Conservation (phyloP, 2,797 vertebrate species). For the Semaprochilodus insignis region DNA sequence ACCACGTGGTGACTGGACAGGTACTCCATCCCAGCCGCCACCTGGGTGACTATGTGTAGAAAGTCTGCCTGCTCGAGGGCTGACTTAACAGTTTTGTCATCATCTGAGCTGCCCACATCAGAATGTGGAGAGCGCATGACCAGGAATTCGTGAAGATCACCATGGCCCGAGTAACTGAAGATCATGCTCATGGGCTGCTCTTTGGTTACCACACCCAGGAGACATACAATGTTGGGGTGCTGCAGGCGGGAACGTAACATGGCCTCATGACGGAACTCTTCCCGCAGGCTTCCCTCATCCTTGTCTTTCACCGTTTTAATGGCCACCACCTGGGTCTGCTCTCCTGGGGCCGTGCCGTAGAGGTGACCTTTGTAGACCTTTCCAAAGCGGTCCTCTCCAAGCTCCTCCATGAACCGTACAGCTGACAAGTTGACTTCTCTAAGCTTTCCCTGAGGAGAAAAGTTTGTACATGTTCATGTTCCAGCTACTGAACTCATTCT, state of each 20-base stretch:
- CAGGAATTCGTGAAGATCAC: slow-evolving; percentile 95
- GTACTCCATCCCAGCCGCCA: slow-evolving; percentile 96
- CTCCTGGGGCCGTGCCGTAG: slow-evolving; percentile 86
- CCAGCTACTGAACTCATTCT: background rate
- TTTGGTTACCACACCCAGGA: slow-evolving; percentile 91
- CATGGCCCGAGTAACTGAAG: slow-evolving; percentile 89
- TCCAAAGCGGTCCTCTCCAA: slow-evolving; percentile 96
- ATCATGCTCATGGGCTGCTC: slow-evolving; percentile 96
- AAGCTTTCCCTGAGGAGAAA: slow-evolving; percentile 83
- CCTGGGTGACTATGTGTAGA: slow-evolving; percentile 90
- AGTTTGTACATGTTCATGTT: slow-evolving; percentile 27
- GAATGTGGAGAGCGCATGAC: slow-evolving; percentile 96
- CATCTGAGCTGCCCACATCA: slow-evolving; percentile 93
- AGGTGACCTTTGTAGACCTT: slow-evolving; percentile 97
- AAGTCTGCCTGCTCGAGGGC: slow-evolving; percentile 93
- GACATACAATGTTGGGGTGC: slow-evolving; percentile 91
- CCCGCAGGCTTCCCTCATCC: slow-evolving; percentile 85
- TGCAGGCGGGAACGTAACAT: slow-evolving; percentile 88
- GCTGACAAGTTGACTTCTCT: slow-evolving; percentile 92
- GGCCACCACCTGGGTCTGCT: slow-evolving; percentile 91
- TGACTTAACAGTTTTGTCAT: slow-evolving; percentile 92
- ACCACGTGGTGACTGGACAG: slow-evolving; percentile 91
- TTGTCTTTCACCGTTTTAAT: slow-evolving; percentile 97
- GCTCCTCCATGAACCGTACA: slow-evolving; percentile 94
- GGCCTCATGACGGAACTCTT: slow-evolving; percentile 94